A percentile compares a stretch with the other conserved stretches of the same genome.
Evolutionary conservation across 2,888 invertebrate genomes (phyloP).

Genomic region (Bombylius major): DNA sequence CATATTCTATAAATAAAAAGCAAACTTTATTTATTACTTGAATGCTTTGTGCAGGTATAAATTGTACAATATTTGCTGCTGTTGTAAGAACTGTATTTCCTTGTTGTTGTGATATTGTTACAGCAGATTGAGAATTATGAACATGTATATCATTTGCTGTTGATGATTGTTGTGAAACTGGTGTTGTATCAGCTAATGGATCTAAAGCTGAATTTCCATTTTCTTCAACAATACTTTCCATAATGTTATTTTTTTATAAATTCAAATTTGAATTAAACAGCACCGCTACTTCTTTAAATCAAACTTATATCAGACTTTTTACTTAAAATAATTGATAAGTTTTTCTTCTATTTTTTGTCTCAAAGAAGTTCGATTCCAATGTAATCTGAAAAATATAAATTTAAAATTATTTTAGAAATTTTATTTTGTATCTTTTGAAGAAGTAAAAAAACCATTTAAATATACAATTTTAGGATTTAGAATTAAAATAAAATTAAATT

Average conservation of each 20-base stretch:
- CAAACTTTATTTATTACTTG: slow-evolving; percentile 41
- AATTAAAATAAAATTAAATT: too few relatives aligned
- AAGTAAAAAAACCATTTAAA: too few relatives aligned
- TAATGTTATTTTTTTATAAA: slow-evolving; percentile 29
- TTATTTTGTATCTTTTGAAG: too few relatives aligned
- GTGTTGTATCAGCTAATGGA: slow-evolving; percentile 40
- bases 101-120: slow-evolving; percentile 20
- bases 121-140: slow-evolving; percentile 24
- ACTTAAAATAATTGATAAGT: too few relatives aligned
- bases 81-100: slow-evolving; percentile 39
- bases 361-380: too few relatives aligned
- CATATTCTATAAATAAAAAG: neutral
- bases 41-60: slow-evolving; percentile 56
- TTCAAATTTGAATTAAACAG: slow-evolving; percentile 23
- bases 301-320: too few relatives aligned
- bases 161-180: slow-evolving; percentile 46
- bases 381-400: too few relatives aligned
- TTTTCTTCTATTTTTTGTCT: too few relatives aligned
- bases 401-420: too few relatives aligned
- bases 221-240: slow-evolving; percentile 91
- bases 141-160: slow-evolving; percentile 24
- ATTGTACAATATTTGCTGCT: slow-evolving; percentile 74
- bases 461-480: too few relatives aligned
- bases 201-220: slow-evolving; percentile 52
- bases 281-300: slow-evolving; percentile 45